Evolutionary conservation across 2,888 invertebrate genomes (phyloP).

Genomic region (Cephus runcator): DNA sequence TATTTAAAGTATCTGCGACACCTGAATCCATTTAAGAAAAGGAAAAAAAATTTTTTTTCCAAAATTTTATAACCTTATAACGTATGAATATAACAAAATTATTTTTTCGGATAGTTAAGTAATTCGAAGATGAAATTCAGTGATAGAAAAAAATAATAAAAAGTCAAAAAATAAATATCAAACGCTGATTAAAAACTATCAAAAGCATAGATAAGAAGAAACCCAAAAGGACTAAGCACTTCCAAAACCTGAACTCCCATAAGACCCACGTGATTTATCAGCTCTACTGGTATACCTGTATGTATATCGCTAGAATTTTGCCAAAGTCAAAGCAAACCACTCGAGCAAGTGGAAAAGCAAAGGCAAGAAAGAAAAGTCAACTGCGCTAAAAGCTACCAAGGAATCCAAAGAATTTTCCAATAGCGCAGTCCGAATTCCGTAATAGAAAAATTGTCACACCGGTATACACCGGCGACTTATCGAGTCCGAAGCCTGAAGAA

Average conservation of each 20-base stretch:
- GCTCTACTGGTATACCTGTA: neutral
- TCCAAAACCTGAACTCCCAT: neutral
- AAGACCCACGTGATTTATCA: neutral
- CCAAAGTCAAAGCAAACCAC: neutral
- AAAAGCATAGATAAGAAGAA: neutral
- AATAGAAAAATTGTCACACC: neutral
- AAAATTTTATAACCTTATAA: neutral
- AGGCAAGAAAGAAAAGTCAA: neutral
- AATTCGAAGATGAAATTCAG: too few relatives aligned
- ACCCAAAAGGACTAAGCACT: neutral
- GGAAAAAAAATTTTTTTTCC: too few relatives aligned
- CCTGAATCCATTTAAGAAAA: too few relatives aligned
- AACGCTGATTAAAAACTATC: neutral
- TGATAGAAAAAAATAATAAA: too few relatives aligned
- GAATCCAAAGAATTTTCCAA: neutral
- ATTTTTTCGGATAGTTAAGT: neutral
- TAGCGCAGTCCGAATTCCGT: neutral
- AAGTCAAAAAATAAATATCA: too few relatives aligned
- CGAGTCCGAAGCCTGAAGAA: neutral
- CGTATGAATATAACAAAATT: neutral
- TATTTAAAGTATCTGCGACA: neutral
- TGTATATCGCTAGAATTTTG: neutral
- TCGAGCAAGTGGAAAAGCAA: neutral
- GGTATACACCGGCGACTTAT: neutral
- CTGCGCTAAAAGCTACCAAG: neutral